phyloP scores from a whole-genome alignment of 2,113 vertebrate genomes.

The Isurus oxyrinchus region DNA sequence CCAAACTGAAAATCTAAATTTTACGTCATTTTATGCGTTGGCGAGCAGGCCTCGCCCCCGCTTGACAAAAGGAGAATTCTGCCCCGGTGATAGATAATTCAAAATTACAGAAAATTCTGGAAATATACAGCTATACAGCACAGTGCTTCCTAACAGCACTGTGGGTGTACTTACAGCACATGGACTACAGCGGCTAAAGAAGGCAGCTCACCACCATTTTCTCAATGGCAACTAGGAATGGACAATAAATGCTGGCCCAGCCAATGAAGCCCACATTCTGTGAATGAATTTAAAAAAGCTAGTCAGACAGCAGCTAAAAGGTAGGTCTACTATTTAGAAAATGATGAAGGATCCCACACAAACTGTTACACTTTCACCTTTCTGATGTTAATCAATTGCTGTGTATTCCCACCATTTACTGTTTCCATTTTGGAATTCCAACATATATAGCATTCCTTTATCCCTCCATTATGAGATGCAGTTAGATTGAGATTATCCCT shows the following conservation, averaged over 20 bases:
- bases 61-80: too few relatives aligned
- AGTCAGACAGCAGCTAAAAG: neutral
- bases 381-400: neutral
- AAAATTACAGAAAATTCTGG: neutral
- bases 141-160: too few relatives aligned
- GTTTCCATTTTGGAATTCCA: neutral
- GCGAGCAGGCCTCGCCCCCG: too few relatives aligned
- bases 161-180: too few relatives aligned
- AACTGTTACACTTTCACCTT: neutral
- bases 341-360: neutral
- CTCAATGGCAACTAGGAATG: too few relatives aligned
- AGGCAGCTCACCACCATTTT: too few relatives aligned
- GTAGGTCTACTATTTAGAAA: neutral
- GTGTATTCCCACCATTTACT: neutral
- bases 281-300: neutral
- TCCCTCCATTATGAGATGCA: neutral
- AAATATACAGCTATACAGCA: neutral
- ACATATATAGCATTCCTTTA: neutral
- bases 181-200: too few relatives aligned
- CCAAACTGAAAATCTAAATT: too few relatives aligned
- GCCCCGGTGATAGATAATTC: neutral
- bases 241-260: too few relatives aligned
- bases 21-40: too few relatives aligned
- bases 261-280: too few relatives aligned
- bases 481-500: too few relatives aligned